Base-by-base conservation (phyloP, 2,113 vertebrate genomes). In the Zapus hudsonius region DNA sequence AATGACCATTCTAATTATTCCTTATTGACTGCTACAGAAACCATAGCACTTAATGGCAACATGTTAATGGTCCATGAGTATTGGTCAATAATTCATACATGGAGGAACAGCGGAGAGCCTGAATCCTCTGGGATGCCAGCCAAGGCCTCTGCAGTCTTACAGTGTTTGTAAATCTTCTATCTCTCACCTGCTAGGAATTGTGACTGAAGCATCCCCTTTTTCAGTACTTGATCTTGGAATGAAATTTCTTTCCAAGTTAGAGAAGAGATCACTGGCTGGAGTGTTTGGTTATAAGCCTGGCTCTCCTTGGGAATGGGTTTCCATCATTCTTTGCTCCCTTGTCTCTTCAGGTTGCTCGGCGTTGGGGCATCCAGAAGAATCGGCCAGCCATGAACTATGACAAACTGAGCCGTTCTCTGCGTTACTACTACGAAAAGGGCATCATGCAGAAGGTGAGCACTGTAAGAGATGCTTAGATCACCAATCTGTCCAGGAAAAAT, bases 291-390 rank as follows among this genome's bases (percentile, higher is more conserved):
- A 52, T 23, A 84, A 61, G 80, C 59, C 29, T 72, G 72, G 33
- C 20, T 69, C 25, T 86, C 22, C 63, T 40, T 31, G 64, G 10
- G 80, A 70, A 42, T 13, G 13, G 66, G 86, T 84, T 75, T 69
- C 81, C 87, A 89, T 94, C 57, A 66, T 44, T 69, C 12, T 86
- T 80, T n/a, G 78, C 52, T 96, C 78, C 52, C 38, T 82, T 90
- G 23, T 95, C 52, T 83, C 78, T 10, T 1, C 89, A 99, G 99
- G 99, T 99, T 67, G 99, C 99, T 23, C 98, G 99, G 11, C 99
- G 99, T 80, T 99, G 99, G 99, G 99, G 99, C 76, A 99, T 99
- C 97, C 99, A 99, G 98, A 99, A 99, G 97, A 99, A 99, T 98
- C 96, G 99, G 3, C 99, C 99, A 0, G 99, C 99, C 78, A 99